A percentile compares a stretch with the other conserved stretches of the same genome.
Evolutionary conservation across 2,888 invertebrate genomes (phyloP).

Genomic region (Orthosia gothica): DNA sequence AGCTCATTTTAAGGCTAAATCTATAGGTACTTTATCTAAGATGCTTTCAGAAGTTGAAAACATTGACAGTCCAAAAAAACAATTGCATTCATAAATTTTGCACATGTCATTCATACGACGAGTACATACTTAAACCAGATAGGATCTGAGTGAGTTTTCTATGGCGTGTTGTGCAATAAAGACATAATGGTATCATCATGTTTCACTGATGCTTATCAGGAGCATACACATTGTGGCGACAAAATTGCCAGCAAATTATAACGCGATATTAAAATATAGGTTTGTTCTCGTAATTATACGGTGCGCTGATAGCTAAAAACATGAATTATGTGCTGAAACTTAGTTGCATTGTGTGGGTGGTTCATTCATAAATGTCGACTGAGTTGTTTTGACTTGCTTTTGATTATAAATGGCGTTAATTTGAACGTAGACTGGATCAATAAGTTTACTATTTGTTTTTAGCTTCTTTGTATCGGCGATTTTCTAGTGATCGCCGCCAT

Average conservation of each 20-base stretch:
- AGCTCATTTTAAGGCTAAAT: too few species aligned
- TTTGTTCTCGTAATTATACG: slow-evolving; percentile 71
- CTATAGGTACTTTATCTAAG: too few species aligned
- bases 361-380: slow-evolving; percentile 38
- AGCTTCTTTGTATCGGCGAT: background rate
- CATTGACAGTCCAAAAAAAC: background rate
- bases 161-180: slow-evolving; percentile 68
- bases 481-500: background rate
- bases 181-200: slow-evolving; percentile 71
- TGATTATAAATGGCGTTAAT: background rate
- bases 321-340: slow-evolving; percentile 58
- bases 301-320: slow-evolving; percentile 63
- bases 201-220: slow-evolving; percentile 70
- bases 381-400: background rate
- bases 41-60: too few species aligned
- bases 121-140: slow-evolving; percentile 38
- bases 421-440: background rate
- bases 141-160: slow-evolving; percentile 54
- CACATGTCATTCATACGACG: slow-evolving; percentile 31
- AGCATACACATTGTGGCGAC: slow-evolving; percentile 70
- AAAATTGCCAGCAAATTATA: slow-evolving; percentile 71
- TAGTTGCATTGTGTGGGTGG: slow-evolving; percentile 25
- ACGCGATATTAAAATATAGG: slow-evolving; percentile 71
- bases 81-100: slow-evolving; percentile 31
- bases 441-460: background rate